Conservation (phyloP, 2,888 invertebrate genomes). For the Tetranychus truncatus region DNA sequence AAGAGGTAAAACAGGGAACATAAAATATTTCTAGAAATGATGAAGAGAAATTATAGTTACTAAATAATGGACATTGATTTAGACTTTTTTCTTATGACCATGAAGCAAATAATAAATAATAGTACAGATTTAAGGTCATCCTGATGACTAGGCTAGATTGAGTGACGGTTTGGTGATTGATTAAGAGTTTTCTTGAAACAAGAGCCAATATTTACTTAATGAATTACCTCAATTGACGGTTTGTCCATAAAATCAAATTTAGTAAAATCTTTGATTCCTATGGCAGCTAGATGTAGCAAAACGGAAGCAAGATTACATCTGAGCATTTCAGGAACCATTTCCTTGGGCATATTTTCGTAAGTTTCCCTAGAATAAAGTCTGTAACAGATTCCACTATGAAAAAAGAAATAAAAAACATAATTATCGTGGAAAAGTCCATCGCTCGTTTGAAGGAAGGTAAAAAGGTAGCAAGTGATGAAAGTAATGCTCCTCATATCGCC, state of each 20-base stretch:
- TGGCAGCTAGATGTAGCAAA: conserved; percentile 59
- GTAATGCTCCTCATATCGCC: background rate
- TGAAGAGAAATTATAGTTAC: background rate
- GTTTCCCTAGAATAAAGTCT: conserved; percentile 61
- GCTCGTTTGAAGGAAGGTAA: background rate
- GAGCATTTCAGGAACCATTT: conserved; percentile 69
- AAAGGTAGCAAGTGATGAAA: background rate
- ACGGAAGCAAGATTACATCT: conserved; percentile 52
- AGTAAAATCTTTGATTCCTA: conserved; percentile 55
- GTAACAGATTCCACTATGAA: conserved; percentile 58
- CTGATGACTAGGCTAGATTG: too few relatives aligned
- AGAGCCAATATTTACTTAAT: background rate
- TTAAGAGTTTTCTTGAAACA: too few relatives aligned
- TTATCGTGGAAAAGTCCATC: background rate
- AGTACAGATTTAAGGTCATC: too few relatives aligned
- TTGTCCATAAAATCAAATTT: conserved; percentile 78
- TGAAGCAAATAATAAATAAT: too few relatives aligned
- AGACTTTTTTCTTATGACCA: too few relatives aligned
- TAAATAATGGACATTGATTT: too few relatives aligned
- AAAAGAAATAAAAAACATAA: conserved; percentile 9
- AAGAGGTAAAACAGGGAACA: background rate
- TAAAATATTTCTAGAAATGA: background rate
- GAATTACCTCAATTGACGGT: conserved; percentile 37
- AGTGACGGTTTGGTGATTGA: too few relatives aligned
- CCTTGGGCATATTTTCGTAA: conserved; percentile 49